Evolutionary conservation across 2,797 vertebrate species (phyloP), one percentile per base, ranked within the genome.

Genomic region (Rhinoraja longicauda): DNA sequence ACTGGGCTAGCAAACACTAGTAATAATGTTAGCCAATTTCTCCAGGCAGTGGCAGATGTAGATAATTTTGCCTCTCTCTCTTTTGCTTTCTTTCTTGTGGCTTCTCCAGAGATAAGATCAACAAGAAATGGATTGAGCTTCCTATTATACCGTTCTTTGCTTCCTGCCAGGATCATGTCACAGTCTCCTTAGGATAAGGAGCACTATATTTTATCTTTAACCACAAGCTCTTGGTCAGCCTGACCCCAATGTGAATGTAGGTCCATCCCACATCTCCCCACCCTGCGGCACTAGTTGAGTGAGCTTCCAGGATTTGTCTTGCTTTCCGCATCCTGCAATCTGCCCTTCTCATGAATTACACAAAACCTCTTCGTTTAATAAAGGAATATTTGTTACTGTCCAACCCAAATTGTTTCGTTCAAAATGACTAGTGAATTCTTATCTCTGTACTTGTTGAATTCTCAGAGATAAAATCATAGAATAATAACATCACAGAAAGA

Each of bases 151-250:
- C 79, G 72, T 64, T 92, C 93, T 72, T 94, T 88, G 76, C 90
- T 93, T 90, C 93, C 92, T 93, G 93, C 93, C 84, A 82, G 93
- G 93, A 93, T 92, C 77, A 93, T 90, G 67, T 62, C 67, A 45
- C 91, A 77, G 64, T 77, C 93, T 90, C 67, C 70, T 36, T 17
- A 21, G 76, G 15, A 13, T 36, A 77, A 77, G 12, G 15, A 36
- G 5, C 2, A 77, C 21, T 21, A 73, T 21, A 24, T 73, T 73
- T 73, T 73, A 21, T 73, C 70, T 73, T 21, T 21, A 77, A 36
- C 29, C 75, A 77, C n/a, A 32, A 77, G 75, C 75, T 32, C 75
- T 32, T 77, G n/a, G n/a, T 32, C 75, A 77, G 8, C 73, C 70
- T 29, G 26, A 29, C 26, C 24, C 73, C 4, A 29, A 24, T 75